Evolutionary conservation across 2,888 invertebrate genomes (phyloP), one percentile per base, ranked within the genome.

Genomic region (Leptinotarsa peninsularis): DNA sequence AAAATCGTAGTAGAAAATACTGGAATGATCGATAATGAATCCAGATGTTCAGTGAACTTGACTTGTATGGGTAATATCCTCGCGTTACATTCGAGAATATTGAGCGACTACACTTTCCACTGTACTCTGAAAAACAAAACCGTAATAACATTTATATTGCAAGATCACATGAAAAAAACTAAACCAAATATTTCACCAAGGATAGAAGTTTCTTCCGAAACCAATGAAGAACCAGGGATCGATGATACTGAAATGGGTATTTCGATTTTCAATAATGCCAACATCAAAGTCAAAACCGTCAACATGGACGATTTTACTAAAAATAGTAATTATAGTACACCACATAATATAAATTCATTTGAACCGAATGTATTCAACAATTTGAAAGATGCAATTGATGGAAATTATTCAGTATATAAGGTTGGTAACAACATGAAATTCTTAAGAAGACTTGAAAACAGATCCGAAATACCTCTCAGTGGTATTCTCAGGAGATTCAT

Each of bases 1-100:
- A 82, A 81, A 75, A 70, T 85, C 33, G 76, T 73, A 14, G 81
- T 86, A 1, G 85, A 86, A 63, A 84, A 82, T 49, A 78, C 82
- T 17, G 77, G 80, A 71, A 77, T 84, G 17, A 52, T 82, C 13
- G 78, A 81, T 21, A 80, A 81, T n/a, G 71, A 78, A 14, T 73
- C 73, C 58, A 82, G 82, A 74, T 83, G 84, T 76, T 80, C 77
- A 13, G 79, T 84, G 0, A 81, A 75, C 66, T 43, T 85, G 15
- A 52, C 50, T 17, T 79, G 79, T 67, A 78, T 80, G 49, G 77
- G 75, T 54, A 81, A 82, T 71, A 74, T 18, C 49, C 72, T 85
- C 4, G 73, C 79, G n/a, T 33, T 84, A 27, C 83, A 84, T 73
- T 81, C 83, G 1, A 70, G 69, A 33, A 73, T 78, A 69, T 73